Conservation (phyloP, 2,113 vertebrate genomes). For the Datnioides undecimradiatus region DNA sequence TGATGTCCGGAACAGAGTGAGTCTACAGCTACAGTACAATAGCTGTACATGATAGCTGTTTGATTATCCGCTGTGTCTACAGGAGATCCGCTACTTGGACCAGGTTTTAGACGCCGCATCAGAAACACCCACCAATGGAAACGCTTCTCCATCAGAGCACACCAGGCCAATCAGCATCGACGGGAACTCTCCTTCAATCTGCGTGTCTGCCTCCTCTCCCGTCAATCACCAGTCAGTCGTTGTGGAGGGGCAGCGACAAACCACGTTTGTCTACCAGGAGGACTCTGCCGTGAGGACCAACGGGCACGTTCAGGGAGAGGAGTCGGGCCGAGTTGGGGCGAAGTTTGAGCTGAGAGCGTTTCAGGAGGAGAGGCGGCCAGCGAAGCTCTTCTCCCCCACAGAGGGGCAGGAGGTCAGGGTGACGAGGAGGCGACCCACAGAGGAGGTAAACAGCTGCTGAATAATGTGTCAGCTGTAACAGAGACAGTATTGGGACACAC, state of each 20-base stretch:
- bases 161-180: conserved; percentile 68
- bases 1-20: too few species aligned
- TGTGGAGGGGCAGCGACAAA: conserved; percentile 69
- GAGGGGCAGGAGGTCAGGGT: conserved; percentile 88
- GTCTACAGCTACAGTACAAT: neutral
- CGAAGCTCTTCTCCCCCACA: conserved; percentile 91
- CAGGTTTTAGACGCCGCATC: conserved; percentile 92
- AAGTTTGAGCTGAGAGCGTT: conserved; percentile 95
- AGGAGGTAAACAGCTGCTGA: conserved; percentile 85
- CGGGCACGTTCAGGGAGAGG: conserved; percentile 65
- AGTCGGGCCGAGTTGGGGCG: conserved; percentile 82
- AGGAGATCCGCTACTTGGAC: conserved; percentile 95
- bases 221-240: conserved; percentile 65
- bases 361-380: conserved; percentile 94
- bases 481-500: too few species aligned
- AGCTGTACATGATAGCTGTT: neutral
- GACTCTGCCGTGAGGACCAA: conserved; percentile 73
- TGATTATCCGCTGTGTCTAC: conserved; percentile 33
- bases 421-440: conserved; percentile 90
- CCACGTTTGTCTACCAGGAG: conserved; percentile 74
- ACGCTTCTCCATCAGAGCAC: conserved; percentile 82
- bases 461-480: neutral
- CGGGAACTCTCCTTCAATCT: conserved; percentile 77
- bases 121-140: conserved; percentile 90
- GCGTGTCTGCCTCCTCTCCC: conserved; percentile 64